phyloP scores from a whole-genome alignment of 2,888 invertebrate species.

The Cantharis nigra region DNA sequence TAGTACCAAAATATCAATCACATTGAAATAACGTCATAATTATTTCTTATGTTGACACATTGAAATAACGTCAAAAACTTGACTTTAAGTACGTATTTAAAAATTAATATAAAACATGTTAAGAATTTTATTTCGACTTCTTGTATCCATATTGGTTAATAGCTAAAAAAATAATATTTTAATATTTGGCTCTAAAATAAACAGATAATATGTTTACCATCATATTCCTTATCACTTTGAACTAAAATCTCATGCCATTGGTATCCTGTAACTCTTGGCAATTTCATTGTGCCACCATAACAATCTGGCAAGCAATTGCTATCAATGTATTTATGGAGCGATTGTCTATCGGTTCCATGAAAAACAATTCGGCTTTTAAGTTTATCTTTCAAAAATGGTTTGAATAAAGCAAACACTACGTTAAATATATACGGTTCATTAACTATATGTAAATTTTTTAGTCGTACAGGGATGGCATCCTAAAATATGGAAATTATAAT shows the following conservation, averaged over 20 bases:
- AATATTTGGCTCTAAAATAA: background rate
- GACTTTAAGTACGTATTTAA: background rate
- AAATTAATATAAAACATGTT: background rate
- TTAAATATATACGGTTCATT: slow-evolving; percentile 92
- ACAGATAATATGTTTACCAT: slow-evolving; percentile 57
- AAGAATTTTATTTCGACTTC: slow-evolving; percentile 38
- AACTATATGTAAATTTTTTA: slow-evolving; percentile 86
- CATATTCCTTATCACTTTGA: slow-evolving; percentile 75
- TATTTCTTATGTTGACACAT: no score
- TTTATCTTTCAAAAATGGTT: slow-evolving; percentile 88
- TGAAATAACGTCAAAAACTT: background rate
- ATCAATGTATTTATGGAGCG: slow-evolving; percentile 72
- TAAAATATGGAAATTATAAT: slow-evolving; percentile 52
- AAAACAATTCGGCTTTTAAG: slow-evolving; percentile 79
- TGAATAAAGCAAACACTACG: slow-evolving; percentile 85
- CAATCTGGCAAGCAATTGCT: slow-evolving; percentile 72
- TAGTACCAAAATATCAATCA: background rate
- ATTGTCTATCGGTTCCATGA: slow-evolving; percentile 76
- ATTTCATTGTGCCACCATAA: slow-evolving; percentile 75
- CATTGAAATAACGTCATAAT: background rate
- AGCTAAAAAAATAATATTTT: slow-evolving; percentile 42
- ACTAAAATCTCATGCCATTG: slow-evolving; percentile 76
- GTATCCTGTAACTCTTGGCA: slow-evolving; percentile 69
- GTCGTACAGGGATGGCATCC: slow-evolving; percentile 82
- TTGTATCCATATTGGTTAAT: slow-evolving; percentile 74